Evolutionary conservation across 1,140 invertebrate genomes (phyloP), one percentile per base, ranked within the genome.

Genomic region (Aphelinus certus): DNA sequence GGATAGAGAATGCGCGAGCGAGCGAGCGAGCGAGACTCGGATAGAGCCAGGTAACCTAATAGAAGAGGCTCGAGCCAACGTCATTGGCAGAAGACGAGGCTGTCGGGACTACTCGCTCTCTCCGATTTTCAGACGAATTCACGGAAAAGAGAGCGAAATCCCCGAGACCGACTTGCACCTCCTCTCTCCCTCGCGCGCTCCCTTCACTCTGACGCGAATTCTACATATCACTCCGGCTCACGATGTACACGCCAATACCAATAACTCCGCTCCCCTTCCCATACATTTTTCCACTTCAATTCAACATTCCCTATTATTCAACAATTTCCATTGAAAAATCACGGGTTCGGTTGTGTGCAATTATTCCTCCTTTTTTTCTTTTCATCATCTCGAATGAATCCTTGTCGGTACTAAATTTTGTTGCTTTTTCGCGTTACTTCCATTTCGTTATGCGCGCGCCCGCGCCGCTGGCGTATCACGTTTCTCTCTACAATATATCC

Each of bases 11-110:
- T 7, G 61, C 7, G 26, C 61, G 45, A n/a, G 26, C 61, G 74
- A 80, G 76, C 75, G 77, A 81, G 81, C 79, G 82, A 77, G 79
- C 78, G 75, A 82, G 82, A 84, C 78, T 77, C 74, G 80, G 82
- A 84, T 84, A 84, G 84, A 82, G 82, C 51, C 83, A 84, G 83
- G 82, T 85, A 85, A 84, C 82, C 82, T 84, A 86, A 86, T 83
- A 86, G 83, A 85, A 84, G 79, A 73, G 80, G 80, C 78, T 84
- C 82, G 81, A 84, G 84, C 80, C 81, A 81, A 83, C 84, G 84
- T 85, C 83, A 85, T 85, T 85, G 85, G 84, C 83, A 86, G 83
- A 84, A 83, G 82, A 78, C 80, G 79, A 80, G 83, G 77, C 82
- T 84, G 83, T 83, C 80, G 76, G 71, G 80, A 81, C 82, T 81